A percentile compares a stretch with the other conserved stretches of the same genome.
These are phyloP conservation scores for Amniataba percoides DNA, from an alignment of 2,797 vertebrate species.

Conservation along the genomic window DNA sequence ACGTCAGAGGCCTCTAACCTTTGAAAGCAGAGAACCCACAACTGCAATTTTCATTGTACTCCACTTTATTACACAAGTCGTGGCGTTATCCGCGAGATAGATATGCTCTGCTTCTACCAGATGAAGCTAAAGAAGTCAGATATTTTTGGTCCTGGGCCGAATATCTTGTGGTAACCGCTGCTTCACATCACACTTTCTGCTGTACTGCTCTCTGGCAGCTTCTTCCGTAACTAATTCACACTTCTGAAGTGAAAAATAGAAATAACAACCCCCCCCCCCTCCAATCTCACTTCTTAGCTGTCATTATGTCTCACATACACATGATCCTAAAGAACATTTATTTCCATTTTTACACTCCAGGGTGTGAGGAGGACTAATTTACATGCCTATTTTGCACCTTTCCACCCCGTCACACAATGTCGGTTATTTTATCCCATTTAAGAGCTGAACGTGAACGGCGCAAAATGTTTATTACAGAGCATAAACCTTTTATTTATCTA, in stretches of 20 bases:
- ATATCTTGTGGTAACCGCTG: background rate
- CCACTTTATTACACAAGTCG: background rate
- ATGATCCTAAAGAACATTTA: constrained; percentile 1
- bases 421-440: background rate
- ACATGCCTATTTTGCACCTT: background rate
- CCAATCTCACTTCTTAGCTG: background rate
- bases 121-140: background rate
- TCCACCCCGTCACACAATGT: background rate
- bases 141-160: background rate
- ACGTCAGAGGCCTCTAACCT: constrained; percentile 29
- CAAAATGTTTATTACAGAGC: background rate
- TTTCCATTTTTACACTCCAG: background rate
- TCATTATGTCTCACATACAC: background rate
- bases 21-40: constrained; percentile 7
- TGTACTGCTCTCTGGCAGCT: background rate
- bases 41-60: background rate
- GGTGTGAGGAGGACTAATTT: constrained; percentile 12
- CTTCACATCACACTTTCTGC: background rate
- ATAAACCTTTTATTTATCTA: background rate
- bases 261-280: background rate
- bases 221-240: constrained; percentile 31
- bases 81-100: constrained; percentile 6
- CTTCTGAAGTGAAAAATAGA: constrained; percentile 24
- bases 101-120: background rate
- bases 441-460: background rate